phyloP scores from a whole-genome alignment of 2,797 vertebrate species.

The Crax fasciolata region DNA sequence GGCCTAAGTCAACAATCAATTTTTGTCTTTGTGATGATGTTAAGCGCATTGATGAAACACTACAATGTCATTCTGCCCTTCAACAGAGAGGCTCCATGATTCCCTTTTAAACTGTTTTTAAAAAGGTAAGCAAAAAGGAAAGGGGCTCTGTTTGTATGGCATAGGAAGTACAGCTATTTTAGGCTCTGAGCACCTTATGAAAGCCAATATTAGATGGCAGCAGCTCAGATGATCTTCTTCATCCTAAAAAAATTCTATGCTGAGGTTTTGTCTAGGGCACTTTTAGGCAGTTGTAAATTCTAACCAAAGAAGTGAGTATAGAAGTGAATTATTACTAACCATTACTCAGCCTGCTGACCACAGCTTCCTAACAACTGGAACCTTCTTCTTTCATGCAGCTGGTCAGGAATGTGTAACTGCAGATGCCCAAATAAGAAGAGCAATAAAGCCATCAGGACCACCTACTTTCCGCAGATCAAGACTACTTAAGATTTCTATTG shows the following conservation, averaged over 20 bases:
- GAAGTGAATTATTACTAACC: conserved; percentile 14
- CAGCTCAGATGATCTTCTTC: conserved; percentile 46
- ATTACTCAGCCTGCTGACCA: background rate
- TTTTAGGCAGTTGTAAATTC: background rate
- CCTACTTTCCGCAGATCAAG: background rate
- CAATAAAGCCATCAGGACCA: background rate
- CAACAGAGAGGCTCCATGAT: background rate
- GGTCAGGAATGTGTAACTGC: background rate
- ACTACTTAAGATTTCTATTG: background rate
- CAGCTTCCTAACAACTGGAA: background rate
- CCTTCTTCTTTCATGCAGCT: background rate
- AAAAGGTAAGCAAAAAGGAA: background rate
- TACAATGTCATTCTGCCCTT: conserved; percentile 29
- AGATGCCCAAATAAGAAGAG: conserved; percentile 2
- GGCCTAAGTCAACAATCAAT: conserved; percentile 5
- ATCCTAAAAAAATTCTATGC: conserved; percentile 1
- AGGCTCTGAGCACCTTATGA: conserved; percentile 47
- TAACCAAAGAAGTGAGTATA: background rate
- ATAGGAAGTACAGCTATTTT: conserved; percentile 68
- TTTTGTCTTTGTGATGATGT: background rate
- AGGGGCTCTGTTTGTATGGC: conserved; percentile 35
- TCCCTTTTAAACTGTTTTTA: conserved; percentile 3
- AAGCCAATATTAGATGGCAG: conserved; percentile 48
- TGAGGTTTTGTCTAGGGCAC: conserved; percentile 15
- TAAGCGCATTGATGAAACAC: background rate